phyloP scores from a whole-genome alignment of 2,888 invertebrate species.

The Seira musarum region DNA sequence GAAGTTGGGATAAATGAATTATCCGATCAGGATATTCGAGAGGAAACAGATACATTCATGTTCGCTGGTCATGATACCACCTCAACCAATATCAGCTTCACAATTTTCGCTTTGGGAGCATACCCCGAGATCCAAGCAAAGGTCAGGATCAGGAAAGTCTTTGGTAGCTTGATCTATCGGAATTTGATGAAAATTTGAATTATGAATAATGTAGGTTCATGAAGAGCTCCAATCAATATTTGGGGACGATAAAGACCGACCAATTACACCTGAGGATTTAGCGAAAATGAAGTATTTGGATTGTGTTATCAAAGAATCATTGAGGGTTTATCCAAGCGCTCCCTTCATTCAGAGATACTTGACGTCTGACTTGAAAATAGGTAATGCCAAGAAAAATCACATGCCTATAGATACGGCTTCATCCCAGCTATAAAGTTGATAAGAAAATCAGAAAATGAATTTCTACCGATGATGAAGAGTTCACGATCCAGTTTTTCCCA shows the following conservation, averaged over 20 bases:
- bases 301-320: conserved; percentile 72
- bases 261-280: conserved; percentile 73
- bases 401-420: too few species aligned
- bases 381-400: too few species aligned
- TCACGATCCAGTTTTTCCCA: too few species aligned
- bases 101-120: conserved; percentile 65
- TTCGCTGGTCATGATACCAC: conserved; percentile 70
- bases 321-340: conserved; percentile 72
- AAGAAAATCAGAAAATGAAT: too few species aligned
- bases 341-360: conserved; percentile 71
- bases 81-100: conserved; percentile 64
- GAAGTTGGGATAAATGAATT: conserved; percentile 71
- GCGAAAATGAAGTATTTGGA: conserved; percentile 72
- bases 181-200: background rate
- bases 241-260: conserved; percentile 70
- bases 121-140: conserved; percentile 63
- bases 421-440: too few species aligned
- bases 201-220: conserved; percentile 43
- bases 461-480: too few species aligned
- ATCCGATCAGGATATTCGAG: conserved; percentile 71
- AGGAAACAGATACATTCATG: conserved; percentile 73
- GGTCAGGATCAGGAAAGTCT: background rate
- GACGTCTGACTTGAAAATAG: conserved; percentile 70
- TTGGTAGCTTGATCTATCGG: too few species aligned
- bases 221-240: conserved; percentile 52